Evolutionary conservation across 2,113 vertebrate species (phyloP).

Genomic region (Otus sunia): DNA sequence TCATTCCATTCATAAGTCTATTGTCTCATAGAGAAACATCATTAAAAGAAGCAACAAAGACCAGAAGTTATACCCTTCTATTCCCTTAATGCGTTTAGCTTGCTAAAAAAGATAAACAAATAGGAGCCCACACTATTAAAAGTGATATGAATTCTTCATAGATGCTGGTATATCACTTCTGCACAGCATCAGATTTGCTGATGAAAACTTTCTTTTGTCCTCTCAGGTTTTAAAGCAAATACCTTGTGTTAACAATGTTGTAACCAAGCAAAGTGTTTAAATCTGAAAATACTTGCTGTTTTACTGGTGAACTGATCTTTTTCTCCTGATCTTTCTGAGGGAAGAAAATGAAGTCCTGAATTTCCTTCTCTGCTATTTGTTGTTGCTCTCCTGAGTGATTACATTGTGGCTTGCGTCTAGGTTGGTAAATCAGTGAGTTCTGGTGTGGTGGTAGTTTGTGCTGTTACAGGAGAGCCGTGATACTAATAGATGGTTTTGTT

Average conservation of each 20-base stretch:
- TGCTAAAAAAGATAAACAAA: neutral
- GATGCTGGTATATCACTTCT: neutral
- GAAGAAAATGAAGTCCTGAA: neutral
- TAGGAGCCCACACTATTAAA: neutral
- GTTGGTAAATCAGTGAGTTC: slow-evolving; percentile 21
- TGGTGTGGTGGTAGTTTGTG: slow-evolving; percentile 9
- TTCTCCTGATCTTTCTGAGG: neutral
- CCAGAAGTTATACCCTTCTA: neutral
- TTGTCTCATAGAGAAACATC: neutral
- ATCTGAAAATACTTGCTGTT: neutral
- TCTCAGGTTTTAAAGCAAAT: neutral
- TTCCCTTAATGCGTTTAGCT: neutral
- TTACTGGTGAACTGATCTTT: slow-evolving; percentile 15
- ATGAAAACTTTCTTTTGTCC: slow-evolving; percentile 18
- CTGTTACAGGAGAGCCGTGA: neutral
- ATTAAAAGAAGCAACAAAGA: neutral
- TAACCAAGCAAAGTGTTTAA: neutral
- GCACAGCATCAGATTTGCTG: neutral
- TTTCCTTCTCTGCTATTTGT: slow-evolving; percentile 20
- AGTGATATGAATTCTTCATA: neutral
- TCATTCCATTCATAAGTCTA: neutral
- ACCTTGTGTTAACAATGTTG: neutral
- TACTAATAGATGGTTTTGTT: slow-evolving; percentile 14
- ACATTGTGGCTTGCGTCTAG: neutral
- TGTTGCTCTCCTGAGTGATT: slow-evolving; percentile 27